Conservation (phyloP, 2,797 vertebrate genomes). For the Myripristis jacobus region DNA sequence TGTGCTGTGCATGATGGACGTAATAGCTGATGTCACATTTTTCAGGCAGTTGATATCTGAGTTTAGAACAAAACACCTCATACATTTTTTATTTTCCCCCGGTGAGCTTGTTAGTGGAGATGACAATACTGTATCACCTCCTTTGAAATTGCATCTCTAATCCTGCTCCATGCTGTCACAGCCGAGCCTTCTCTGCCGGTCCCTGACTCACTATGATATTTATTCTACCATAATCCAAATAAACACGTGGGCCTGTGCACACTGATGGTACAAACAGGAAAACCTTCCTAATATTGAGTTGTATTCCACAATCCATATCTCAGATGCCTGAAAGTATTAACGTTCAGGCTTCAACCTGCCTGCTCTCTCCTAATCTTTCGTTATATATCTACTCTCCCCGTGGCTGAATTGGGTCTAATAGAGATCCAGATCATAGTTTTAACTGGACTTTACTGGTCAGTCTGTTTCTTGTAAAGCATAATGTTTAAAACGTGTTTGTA, state of each 20-base stretch:
- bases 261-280: constrained; percentile 18
- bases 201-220: constrained; percentile 65
- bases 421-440: constrained; percentile 39
- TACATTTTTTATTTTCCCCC: constrained; percentile 9
- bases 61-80: constrained; percentile 10
- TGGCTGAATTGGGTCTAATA: constrained; percentile 21
- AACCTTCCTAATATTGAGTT: constrained; percentile 57
- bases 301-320: constrained; percentile 56
- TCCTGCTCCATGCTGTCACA: constrained; percentile 58
- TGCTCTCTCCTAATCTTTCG: constrained; percentile 24
- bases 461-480: constrained; percentile 10
- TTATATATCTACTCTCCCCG: constrained; percentile 8
- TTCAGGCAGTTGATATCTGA: not conserved
- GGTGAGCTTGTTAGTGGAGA: constrained; percentile 12
- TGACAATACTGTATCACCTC: constrained; percentile 10
- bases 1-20: too few species aligned
- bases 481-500: constrained; percentile 35
- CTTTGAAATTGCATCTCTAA: constrained; percentile 47
- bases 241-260: constrained; percentile 58
- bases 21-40: not conserved
- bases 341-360: constrained; percentile 54
- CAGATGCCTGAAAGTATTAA: constrained; percentile 57
- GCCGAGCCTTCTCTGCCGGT: constrained; percentile 37
- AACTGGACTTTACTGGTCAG: constrained; percentile 29
- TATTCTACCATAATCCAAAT: constrained; percentile 72